phyloP scores from a whole-genome alignment of 2,113 vertebrate genomes.

The Noctilio leporinus region DNA sequence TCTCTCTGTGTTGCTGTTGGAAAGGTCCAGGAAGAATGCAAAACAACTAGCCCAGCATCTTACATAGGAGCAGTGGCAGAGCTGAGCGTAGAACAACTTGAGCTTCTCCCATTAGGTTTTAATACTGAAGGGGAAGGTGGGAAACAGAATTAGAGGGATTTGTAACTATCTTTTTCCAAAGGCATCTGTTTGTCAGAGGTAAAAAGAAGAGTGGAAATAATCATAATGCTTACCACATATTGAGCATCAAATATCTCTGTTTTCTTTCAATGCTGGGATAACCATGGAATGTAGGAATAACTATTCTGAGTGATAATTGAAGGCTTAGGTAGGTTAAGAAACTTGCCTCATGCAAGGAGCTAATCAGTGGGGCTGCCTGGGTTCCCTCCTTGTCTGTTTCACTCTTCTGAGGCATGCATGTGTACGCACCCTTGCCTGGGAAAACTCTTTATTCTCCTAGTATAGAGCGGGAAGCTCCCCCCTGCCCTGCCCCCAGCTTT shows the following conservation, averaged over 20 bases:
- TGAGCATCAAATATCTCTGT: background rate
- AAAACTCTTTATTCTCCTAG: background rate
- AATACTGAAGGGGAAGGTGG: background rate
- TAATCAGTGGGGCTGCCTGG: background rate
- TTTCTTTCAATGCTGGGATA: background rate
- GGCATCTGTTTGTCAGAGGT: background rate
- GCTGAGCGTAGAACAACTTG: background rate
- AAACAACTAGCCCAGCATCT: background rate
- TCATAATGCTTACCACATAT: background rate
- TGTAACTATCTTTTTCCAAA: background rate
- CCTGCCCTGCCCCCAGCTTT: background rate
- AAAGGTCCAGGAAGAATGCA: background rate
- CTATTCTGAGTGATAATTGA: background rate
- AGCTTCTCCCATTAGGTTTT: background rate
- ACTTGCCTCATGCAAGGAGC: background rate
- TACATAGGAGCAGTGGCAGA: background rate
- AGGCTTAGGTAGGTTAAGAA: background rate
- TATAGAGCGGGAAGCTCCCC: background rate
- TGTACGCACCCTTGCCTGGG: background rate
- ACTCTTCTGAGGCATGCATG: rapidly evolving
- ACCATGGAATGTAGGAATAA: background rate
- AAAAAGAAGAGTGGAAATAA: background rate
- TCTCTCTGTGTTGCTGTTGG: background rate
- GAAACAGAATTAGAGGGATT: background rate
- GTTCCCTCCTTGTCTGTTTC: background rate